These are phyloP conservation scores for Arge pagana DNA, from an alignment of 2,888 invertebrate genomes.

Conservation along the genomic window DNA sequence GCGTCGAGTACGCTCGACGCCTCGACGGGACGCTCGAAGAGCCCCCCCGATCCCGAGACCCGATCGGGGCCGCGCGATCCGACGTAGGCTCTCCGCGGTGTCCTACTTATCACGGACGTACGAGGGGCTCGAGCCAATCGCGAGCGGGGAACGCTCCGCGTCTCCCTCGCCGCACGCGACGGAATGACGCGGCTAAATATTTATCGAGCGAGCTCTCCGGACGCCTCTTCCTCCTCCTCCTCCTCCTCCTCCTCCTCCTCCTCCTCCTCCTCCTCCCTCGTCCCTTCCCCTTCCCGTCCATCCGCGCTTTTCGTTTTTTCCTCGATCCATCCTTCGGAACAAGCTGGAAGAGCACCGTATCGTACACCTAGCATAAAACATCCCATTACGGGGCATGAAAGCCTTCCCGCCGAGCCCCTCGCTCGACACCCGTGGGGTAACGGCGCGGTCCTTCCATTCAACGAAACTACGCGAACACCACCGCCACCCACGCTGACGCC, in stretches of 20 bases:
- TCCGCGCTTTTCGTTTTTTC: conserved; percentile 3
- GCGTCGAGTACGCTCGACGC: background rate
- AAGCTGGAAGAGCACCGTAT: conserved; percentile 31
- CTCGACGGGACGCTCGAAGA: background rate
- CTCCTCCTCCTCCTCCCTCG: conserved; percentile 6
- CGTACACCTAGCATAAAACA: conserved; percentile 36
- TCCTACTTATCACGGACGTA: too few relatives aligned
- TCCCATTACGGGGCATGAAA: conserved; percentile 40
- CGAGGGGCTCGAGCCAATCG: too few relatives aligned
- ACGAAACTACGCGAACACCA: conserved; percentile 26
- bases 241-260: background rate
- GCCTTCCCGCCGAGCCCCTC: conserved; percentile 28
- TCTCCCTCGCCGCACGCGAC: conserved; percentile 6
- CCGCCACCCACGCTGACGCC: background rate
- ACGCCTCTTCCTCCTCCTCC: too few relatives aligned
- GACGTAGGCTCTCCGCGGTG: background rate
- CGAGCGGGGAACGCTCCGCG: too few relatives aligned
- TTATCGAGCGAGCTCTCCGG: conserved; percentile 41
- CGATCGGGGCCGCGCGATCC: conserved; percentile 22
- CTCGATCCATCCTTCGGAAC: conserved; percentile 16
- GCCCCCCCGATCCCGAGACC: background rate
- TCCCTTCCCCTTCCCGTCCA: conserved; percentile 8
- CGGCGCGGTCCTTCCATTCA: conserved; percentile 10
- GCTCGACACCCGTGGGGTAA: conserved; percentile 8
- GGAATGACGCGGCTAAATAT: conserved; percentile 37